phyloP scores from a whole-genome alignment of 2,888 invertebrate species.

The Creontiades dilutus region DNA sequence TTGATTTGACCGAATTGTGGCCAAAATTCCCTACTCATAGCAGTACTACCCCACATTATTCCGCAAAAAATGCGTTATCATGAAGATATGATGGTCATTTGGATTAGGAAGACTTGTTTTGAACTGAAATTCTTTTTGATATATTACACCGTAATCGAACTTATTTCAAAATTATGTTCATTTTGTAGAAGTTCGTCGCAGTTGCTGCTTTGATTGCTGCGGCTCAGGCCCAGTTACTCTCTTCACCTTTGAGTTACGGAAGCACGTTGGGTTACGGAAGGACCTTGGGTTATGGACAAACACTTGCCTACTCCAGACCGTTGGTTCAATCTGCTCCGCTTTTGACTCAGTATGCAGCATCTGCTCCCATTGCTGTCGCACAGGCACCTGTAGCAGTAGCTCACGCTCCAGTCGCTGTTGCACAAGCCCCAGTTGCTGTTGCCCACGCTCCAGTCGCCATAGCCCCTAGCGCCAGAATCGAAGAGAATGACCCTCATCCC shows the following conservation, averaged over 20 bases:
- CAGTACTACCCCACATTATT: too few species aligned
- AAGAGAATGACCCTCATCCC: constrained; percentile 76
- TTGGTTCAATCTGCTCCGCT: constrained; percentile 48
- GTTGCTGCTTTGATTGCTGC: constrained; percentile 62
- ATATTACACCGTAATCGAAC: too few species aligned
- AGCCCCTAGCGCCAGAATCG: constrained; percentile 62
- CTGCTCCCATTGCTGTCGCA: constrained; percentile 34
- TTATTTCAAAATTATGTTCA: too few species aligned
- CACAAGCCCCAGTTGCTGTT: constrained; percentile 28
- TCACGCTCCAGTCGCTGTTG: neutral
- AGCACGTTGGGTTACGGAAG: neutral
- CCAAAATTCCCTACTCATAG: too few species aligned
- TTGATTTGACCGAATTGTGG: too few species aligned
- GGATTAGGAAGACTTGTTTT: too few species aligned
- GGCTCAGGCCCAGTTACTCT: constrained; percentile 42
- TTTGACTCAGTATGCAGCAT: neutral
- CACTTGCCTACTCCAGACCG: constrained; percentile 52
- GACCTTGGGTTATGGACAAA: neutral
- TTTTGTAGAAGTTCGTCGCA: constrained; percentile 58
- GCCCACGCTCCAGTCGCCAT: constrained; percentile 56
- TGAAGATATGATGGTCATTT: too few species aligned
- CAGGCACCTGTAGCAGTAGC: constrained; percentile 5
- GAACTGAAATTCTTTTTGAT: too few species aligned
- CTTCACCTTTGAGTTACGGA: constrained; percentile 35
- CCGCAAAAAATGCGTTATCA: too few species aligned